Conservation (phyloP, 2,113 vertebrate genomes). For the Podiceps cristatus region DNA sequence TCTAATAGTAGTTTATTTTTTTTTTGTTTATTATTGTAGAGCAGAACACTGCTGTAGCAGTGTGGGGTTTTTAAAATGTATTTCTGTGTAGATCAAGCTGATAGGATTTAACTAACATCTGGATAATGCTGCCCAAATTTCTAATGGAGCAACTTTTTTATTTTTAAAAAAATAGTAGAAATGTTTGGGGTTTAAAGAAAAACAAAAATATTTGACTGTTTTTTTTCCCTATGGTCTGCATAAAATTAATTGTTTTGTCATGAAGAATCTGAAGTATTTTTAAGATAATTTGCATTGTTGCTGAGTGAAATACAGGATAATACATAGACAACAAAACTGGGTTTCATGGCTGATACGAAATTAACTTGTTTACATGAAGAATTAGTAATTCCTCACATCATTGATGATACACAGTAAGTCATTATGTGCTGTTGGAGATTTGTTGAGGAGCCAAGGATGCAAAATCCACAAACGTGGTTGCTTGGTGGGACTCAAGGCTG, state of each 20-base stretch:
- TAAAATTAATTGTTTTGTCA: not conserved
- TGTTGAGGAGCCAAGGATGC: not conserved
- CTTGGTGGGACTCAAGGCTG: rapidly evolving
- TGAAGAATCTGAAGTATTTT: not conserved
- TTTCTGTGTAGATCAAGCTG: not conserved
- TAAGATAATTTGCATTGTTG: not conserved
- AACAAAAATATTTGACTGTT: not conserved
- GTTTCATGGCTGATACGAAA: not conserved
- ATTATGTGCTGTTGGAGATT: not conserved
- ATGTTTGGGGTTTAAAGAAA: not conserved
- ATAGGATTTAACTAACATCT: not conserved
- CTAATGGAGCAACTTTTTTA: not conserved
- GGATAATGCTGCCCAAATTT: not conserved
- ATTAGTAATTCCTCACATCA: not conserved
- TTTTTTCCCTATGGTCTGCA: not conserved
- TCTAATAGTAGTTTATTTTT: not conserved
- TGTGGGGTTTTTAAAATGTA: not conserved
- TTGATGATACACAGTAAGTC: not conserved
- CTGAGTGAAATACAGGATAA: not conserved
- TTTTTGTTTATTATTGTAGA: not conserved
- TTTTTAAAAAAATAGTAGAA: not conserved
- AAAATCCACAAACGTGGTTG: not conserved
- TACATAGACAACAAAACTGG: not conserved
- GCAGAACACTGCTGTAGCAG: not conserved
- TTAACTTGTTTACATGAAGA: not conserved